Conservation (phyloP, 2,113 vertebrate species). For the Noturus placidus region DNA sequence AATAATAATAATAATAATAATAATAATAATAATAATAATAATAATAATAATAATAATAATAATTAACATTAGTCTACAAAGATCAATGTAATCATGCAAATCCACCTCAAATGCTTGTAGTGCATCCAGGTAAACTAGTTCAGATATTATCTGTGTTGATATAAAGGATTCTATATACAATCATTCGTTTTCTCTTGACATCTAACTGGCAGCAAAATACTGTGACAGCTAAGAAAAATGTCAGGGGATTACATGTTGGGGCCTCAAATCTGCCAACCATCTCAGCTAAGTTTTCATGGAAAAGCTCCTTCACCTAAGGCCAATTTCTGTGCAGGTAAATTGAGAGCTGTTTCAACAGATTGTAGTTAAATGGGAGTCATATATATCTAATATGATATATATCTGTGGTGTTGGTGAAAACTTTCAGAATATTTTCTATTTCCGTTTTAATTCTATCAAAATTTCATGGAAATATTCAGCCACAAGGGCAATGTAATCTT, state of each 20-base stretch:
- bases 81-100: not conserved
- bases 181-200: constrained; percentile 29
- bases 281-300: constrained; percentile 49
- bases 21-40: too few relatives aligned
- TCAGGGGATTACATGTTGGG: constrained; percentile 14
- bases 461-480: not conserved
- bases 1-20: too few relatives aligned
- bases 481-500: not conserved
- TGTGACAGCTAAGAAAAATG: constrained; percentile 34
- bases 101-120: not conserved
- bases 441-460: constrained; percentile 20
- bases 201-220: constrained; percentile 33
- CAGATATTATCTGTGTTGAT: constrained; percentile 24
- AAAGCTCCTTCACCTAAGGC: constrained; percentile 44
- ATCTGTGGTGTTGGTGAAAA: constrained; percentile 48
- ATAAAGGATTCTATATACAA: constrained; percentile 24
- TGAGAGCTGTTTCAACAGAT: constrained; percentile 37
- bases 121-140: not conserved
- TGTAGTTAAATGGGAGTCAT: constrained; percentile 49
- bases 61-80: not conserved
- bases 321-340: constrained; percentile 51
- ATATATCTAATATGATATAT: constrained; percentile 56
- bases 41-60: too few relatives aligned
- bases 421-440: not conserved
- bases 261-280: not conserved